Evolutionary conservation across 2,888 invertebrate species (phyloP), one percentile per base, ranked within the genome.

Genomic region (Eupelmus urozonus): DNA sequence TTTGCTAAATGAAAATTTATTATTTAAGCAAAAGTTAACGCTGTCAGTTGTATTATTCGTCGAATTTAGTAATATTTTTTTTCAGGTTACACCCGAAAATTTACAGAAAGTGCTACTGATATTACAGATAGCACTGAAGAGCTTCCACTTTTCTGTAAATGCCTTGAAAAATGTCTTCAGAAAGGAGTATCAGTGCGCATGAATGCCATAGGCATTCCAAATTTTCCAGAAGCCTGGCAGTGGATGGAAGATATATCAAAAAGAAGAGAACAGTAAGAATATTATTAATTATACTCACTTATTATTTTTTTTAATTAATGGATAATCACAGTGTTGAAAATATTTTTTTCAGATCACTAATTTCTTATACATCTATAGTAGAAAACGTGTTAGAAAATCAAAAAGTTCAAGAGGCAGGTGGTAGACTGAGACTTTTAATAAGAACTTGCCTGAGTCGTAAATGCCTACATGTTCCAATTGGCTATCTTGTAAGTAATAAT

Each of bases 131-230:
- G 89, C 16, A 91, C 92, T 85, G 86, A 88, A 49, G 85, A 90
- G 78, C 86, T 93, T 16, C 82, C 87, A 63, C 85, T 87, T 9
- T 91, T 93, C 79, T 93, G 93, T 84, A 90, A 90, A 82, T 90
- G 90, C 76, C 83, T 93, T 57, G 93, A 93, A 86, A 91, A 88
- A 83, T 92, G 93, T 77, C 91, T 94, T 78, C 90, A 91, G 79
- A 91, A 91, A 84, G 93, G 93, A 23, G 87, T 93, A 20, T 83
- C 90, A 59, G 84, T 88, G 65, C 89, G 88, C 40, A 83, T 89
- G 59, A 90, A 88, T 81, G 85, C 88, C 2, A 86, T 91, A 74
- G 90, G 90, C 49, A 89, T 91, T 77, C 85, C 88, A 34, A 90
- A 90, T 83, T 85, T 87, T 71, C 88, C 89, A 13, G 91, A 92